Conservation (phyloP, 1,140 invertebrate genomes). For the Bacillus rossius region DNA sequence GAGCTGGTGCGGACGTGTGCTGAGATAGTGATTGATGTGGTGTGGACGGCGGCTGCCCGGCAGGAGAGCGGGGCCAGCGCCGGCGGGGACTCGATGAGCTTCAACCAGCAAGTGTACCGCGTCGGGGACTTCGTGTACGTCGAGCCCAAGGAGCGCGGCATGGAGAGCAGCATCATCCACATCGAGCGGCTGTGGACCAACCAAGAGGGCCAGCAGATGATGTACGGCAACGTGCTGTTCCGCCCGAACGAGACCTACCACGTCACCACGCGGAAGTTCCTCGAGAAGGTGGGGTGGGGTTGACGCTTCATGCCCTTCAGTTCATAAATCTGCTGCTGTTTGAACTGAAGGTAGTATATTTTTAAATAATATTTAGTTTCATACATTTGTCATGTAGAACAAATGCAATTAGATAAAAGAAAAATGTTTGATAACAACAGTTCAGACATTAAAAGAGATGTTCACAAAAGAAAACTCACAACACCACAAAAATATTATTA, state of each 20-base stretch:
- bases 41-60: too few relatives aligned
- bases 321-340: too few relatives aligned
- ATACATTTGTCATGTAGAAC: background rate
- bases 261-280: constrained; percentile 88
- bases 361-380: background rate
- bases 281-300: constrained; percentile 69
- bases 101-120: constrained; percentile 66
- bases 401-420: background rate
- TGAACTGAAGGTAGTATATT: background rate
- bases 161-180: constrained; percentile 78
- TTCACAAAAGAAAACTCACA: too few relatives aligned
- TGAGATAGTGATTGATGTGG: too few relatives aligned
- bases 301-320: background rate
- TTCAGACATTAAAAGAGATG: too few relatives aligned
- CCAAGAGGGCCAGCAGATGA: constrained; percentile 73
- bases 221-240: constrained; percentile 85
- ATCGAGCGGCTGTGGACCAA: constrained; percentile 87
- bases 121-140: constrained; percentile 91
- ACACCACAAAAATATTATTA: too few relatives aligned
- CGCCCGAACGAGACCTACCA: constrained; percentile 91
- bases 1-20: too few relatives aligned
- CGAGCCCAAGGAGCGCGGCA: constrained; percentile 68
- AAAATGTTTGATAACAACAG: background rate
- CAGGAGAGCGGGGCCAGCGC: constrained; percentile 11
- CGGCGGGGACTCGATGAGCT: constrained; percentile 47